These are phyloP conservation scores for Smutsia gigantea DNA, from an alignment of 2,797 vertebrate species.

Conservation along the genomic window DNA sequence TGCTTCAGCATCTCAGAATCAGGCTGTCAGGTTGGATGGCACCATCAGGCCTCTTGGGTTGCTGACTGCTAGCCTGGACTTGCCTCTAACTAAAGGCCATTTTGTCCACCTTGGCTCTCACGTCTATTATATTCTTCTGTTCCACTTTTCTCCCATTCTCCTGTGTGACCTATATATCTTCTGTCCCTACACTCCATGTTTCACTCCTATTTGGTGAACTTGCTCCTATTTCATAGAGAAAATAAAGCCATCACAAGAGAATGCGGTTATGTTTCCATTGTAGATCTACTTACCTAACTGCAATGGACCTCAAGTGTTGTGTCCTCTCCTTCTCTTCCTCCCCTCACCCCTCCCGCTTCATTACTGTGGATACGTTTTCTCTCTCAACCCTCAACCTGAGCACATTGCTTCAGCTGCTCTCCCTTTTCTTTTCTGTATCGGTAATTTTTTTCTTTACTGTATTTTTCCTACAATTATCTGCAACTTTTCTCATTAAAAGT, in stretches of 20 bases:
- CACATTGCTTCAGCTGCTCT: background rate
- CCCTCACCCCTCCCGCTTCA: background rate
- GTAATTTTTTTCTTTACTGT: background rate
- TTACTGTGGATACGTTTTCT: background rate
- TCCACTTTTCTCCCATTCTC: background rate
- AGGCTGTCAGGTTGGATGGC: background rate
- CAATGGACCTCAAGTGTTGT: background rate
- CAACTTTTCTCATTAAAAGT: background rate
- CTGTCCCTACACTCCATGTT: background rate
- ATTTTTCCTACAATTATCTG: background rate
- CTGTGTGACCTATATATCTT: background rate
- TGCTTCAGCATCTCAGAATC: background rate
- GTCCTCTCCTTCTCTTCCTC: background rate
- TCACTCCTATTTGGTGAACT: background rate
- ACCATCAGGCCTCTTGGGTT: background rate
- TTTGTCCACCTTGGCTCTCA: background rate
- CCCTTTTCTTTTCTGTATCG: background rate
- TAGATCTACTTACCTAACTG: rapidly evolving
- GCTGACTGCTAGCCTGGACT: background rate
- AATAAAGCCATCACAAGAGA: background rate
- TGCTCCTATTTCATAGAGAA: background rate
- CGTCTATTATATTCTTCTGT: background rate
- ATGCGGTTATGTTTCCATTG: too few species aligned
- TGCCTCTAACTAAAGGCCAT: background rate
- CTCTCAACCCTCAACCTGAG: background rate